A percentile compares a stretch with the other conserved stretches of the same genome.
phyloP scores from a whole-genome alignment of 2,888 invertebrate genomes.

The Sinodicranocentrus sp. region DNA sequence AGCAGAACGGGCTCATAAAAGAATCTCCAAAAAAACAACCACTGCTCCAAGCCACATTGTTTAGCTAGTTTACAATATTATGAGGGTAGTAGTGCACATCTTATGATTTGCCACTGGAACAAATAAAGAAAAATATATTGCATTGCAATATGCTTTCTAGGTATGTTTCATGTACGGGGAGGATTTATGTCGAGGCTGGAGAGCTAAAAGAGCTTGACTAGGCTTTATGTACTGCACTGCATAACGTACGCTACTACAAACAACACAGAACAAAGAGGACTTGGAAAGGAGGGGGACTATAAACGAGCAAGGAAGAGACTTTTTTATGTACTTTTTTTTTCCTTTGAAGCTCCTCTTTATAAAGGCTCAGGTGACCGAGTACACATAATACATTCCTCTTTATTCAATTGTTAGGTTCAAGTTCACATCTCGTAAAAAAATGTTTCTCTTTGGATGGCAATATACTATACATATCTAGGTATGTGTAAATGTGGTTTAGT shows the following conservation, averaged over 20 bases:
- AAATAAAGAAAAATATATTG: slow-evolving; percentile 19
- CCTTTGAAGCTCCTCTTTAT: slow-evolving; percentile 40
- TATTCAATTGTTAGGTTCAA: slow-evolving; percentile 63
- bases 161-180: no score
- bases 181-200: no score
- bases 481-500: slow-evolving; percentile 38
- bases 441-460: slow-evolving; percentile 6
- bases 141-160: neutral
- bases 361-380: slow-evolving; percentile 62
- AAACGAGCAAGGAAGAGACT: slow-evolving; percentile 28
- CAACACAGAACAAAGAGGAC: slow-evolving; percentile 22
- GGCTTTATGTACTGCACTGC: no score
- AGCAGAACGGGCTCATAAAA: no score
- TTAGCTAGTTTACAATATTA: neutral
- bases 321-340: slow-evolving; percentile 48
- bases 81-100: neutral
- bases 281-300: slow-evolving; percentile 21
- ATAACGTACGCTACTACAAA: neutral
- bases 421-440: slow-evolving; percentile 55
- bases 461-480: slow-evolving; percentile 2
- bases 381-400: slow-evolving; percentile 44
- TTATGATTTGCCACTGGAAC: slow-evolving; percentile 7
- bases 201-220: no score
- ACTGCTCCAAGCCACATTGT: no score
- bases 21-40: no score